Conservation (phyloP, 2,888 invertebrate species). For the Tetragonisca angustula region DNA sequence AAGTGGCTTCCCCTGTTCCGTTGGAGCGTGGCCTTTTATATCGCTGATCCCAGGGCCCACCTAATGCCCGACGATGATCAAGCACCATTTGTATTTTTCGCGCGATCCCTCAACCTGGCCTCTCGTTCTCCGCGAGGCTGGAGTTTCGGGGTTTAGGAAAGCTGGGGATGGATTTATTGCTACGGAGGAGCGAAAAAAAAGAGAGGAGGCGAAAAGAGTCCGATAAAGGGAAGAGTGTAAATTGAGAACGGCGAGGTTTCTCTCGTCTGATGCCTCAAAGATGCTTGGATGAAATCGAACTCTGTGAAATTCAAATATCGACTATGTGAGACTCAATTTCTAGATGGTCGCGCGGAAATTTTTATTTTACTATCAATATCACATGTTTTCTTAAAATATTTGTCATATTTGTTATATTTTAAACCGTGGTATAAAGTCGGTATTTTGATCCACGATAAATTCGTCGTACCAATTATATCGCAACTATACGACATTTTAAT, state of each 20-base stretch:
- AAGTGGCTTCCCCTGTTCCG: conserved; percentile 52
- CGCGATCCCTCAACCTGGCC: not conserved
- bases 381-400: too few relatives aligned
- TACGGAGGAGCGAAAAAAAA: too few relatives aligned
- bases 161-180: not conserved
- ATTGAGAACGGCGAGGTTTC: not conserved
- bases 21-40: conserved; percentile 18
- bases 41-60: conserved; percentile 29
- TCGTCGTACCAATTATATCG: too few relatives aligned
- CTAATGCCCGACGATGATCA: conserved; percentile 30
- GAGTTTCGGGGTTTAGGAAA: not conserved
- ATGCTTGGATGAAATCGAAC: too few relatives aligned
- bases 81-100: conserved; percentile 33
- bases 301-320: not conserved
- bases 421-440: too few relatives aligned
- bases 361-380: too few relatives aligned
- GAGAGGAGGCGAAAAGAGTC: not conserved
- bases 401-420: too few relatives aligned
- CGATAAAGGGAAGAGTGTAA: not conserved
- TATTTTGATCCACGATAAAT: too few relatives aligned
- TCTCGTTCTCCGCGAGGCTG: not conserved
- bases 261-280: not conserved
- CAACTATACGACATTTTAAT: too few relatives aligned
- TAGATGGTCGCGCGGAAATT: too few relatives aligned
- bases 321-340: too few relatives aligned